phyloP scores from a whole-genome alignment of 2,113 vertebrate species.

The Barnardius zonarius region DNA sequence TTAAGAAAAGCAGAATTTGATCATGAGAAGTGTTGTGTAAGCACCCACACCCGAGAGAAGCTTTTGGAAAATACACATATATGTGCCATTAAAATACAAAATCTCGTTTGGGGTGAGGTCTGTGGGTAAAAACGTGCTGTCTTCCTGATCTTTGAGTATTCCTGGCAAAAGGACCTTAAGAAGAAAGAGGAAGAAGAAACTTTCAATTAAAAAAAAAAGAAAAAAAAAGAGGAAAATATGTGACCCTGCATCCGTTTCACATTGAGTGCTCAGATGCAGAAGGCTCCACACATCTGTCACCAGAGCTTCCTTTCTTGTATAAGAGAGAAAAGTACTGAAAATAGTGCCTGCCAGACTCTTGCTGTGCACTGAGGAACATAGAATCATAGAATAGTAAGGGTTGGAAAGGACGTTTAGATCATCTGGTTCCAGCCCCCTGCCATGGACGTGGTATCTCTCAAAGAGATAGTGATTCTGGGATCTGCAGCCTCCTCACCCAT shows the following conservation, averaged over 20 bases:
- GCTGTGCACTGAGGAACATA: not conserved
- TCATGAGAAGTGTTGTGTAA: not conserved
- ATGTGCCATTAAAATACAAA: not conserved
- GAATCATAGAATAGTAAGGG: not conserved
- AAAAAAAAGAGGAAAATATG: not conserved
- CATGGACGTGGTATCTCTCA: not conserved
- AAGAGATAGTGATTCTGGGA: accelerated
- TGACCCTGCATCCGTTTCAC: not conserved
- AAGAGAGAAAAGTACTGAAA: not conserved
- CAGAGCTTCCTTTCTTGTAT: not conserved
- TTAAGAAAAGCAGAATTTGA: not conserved
- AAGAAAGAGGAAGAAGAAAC: not conserved
- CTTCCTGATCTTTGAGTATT: not conserved
- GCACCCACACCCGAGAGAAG: not conserved
- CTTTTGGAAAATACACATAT: not conserved
- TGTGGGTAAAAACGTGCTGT: not conserved
- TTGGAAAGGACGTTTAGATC: not conserved
- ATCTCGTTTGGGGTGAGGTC: not conserved
- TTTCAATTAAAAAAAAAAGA: not conserved
- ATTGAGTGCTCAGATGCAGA: not conserved
- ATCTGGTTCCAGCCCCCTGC: not conserved
- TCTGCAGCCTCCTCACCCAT: accelerated
- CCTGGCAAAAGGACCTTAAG: not conserved
- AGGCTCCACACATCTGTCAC: not conserved
- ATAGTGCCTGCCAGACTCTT: not conserved